Base-by-base conservation (phyloP, 2,797 vertebrate species). In the Tragelaphus oryx region DNA sequence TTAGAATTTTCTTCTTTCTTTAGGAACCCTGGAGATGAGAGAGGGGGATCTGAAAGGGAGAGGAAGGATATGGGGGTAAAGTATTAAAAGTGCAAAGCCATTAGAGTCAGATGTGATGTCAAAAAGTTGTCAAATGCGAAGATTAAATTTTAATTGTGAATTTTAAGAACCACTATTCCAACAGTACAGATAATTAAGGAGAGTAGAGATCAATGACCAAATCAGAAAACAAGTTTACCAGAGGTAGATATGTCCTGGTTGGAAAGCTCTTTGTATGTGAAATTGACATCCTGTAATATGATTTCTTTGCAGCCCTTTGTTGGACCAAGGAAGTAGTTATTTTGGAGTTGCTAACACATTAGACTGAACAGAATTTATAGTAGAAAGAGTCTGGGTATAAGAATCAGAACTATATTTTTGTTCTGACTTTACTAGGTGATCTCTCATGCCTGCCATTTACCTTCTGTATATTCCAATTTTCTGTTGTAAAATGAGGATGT, bases 391-490 rank as follows among this genome's bases (percentile, higher is more conserved):
- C 33, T 41, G 59, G 62, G 33, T 28, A 28, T 91, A 71, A 75
- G 68, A 68, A 68, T 88, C 41, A 48, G 80, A 83, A 94, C 8
- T 33, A 30, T 84, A 14, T 89, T 94, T 95, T 87, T 59, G 30
- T 86, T 89, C 18, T 74, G 71, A 85, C 30, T 91, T 84, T 87
- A 18, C 62, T 93, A 44, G n/a, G 28, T 87, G 86, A 93, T 90
- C 65, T 48, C 22, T 76, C 28, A 57, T 85, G 71, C 65, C 87
- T 90, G 6, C 57, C 68, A 50, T 94, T 95, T 95, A 74, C 48
- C n/a, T 92, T 89, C 62, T 88, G 84, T 54, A 54, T 93, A 41
- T 22, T 93, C 41, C 75, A 9, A 80, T 86, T 91, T 96, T 96
- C 78, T 96, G 24, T 74, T 60, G 37, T 82, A 59, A 94, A 82